phyloP scores from a whole-genome alignment of 2,113 vertebrate genomes.

The Engraulis encrasicolus region DNA sequence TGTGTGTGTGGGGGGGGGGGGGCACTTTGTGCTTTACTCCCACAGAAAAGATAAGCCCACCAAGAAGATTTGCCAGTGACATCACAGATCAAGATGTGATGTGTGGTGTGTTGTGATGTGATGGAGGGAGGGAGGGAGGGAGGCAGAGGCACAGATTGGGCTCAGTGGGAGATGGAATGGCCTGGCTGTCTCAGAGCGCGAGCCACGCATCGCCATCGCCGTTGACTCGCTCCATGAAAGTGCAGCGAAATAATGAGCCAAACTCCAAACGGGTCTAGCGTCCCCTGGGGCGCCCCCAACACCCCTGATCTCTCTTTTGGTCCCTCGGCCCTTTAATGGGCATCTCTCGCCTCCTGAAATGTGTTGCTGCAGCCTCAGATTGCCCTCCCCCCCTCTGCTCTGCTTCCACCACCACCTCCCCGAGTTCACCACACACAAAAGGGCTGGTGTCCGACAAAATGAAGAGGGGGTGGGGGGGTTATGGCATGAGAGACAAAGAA shows the following conservation, averaged over 20 bases:
- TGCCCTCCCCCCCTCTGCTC: slow-evolving; percentile 6
- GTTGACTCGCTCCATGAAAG: slow-evolving; percentile 38
- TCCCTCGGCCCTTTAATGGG: slow-evolving; percentile 48
- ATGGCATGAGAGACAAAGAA: not conserved
- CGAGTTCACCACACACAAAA: slow-evolving; percentile 31
- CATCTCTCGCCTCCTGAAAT: slow-evolving; percentile 46
- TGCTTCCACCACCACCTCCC: too few species aligned
- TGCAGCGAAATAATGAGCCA: slow-evolving; percentile 52
- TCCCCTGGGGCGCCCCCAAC: slow-evolving; percentile 42
- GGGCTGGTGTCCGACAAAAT: slow-evolving; percentile 40
- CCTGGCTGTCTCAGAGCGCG: not conserved
- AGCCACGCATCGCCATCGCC: not conserved
- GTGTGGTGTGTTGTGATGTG: too few species aligned
- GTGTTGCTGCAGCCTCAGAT: slow-evolving; percentile 42
- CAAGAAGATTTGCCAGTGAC: not conserved
- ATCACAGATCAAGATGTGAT: not conserved
- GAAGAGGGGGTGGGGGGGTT: too few species aligned
- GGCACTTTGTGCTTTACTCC: not conserved
- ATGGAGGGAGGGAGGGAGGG: too few species aligned
- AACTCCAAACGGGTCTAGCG: slow-evolving; percentile 34
- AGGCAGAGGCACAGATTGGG: slow-evolving; percentile 34
- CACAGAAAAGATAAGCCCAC: not conserved
- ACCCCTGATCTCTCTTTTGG: slow-evolving; percentile 29
- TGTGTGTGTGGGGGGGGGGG: too few species aligned
- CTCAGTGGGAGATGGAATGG: slow-evolving; percentile 23